Evolutionary conservation across 2,113 vertebrate species (phyloP).

Genomic region (Podilymbus podiceps): DNA sequence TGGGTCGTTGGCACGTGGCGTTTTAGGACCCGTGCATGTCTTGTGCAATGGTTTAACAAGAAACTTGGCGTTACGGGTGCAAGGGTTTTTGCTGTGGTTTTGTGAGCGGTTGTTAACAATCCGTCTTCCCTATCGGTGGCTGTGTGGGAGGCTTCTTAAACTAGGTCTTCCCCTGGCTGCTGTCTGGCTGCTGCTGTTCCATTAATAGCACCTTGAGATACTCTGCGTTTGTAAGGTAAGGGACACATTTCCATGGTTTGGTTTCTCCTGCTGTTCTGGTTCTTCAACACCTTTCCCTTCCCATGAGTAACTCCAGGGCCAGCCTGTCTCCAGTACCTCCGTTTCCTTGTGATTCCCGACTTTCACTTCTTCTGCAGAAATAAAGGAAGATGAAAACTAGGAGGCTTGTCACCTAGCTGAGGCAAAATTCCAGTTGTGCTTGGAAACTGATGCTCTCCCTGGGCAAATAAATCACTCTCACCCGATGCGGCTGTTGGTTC

Average conservation of each 20-base stretch:
- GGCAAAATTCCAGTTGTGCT: not conserved
- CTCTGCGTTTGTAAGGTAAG: not conserved
- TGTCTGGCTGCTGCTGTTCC: not conserved
- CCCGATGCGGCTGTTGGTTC: rapidly evolving
- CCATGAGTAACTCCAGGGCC: not conserved
- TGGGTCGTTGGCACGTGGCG: rapidly evolving
- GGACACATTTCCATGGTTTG: conserved; percentile 1
- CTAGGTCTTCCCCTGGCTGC: not conserved
- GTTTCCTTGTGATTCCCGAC: not conserved
- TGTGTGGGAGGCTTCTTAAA: conserved; percentile 5
- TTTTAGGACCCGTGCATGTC: not conserved
- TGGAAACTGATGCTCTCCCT: not conserved
- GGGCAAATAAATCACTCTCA: not conserved
- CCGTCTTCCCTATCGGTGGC: not conserved
- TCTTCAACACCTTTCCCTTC: conserved; percentile 34
- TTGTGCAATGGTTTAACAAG: not conserved
- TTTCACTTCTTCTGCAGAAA: not conserved
- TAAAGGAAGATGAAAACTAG: not conserved
- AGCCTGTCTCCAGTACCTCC: not conserved
- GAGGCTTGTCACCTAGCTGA: not conserved
- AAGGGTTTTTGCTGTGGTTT: not conserved
- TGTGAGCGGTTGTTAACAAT: not conserved
- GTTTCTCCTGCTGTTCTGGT: conserved; percentile 52
- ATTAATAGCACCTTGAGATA: conserved; percentile 21
- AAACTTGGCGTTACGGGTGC: not conserved